A percentile compares a stretch with the other conserved stretches of the same genome.
These are phyloP conservation scores for Chiloscyllium punctatum DNA, from an alignment of 2,797 vertebrate genomes.

Conservation along the genomic window DNA sequence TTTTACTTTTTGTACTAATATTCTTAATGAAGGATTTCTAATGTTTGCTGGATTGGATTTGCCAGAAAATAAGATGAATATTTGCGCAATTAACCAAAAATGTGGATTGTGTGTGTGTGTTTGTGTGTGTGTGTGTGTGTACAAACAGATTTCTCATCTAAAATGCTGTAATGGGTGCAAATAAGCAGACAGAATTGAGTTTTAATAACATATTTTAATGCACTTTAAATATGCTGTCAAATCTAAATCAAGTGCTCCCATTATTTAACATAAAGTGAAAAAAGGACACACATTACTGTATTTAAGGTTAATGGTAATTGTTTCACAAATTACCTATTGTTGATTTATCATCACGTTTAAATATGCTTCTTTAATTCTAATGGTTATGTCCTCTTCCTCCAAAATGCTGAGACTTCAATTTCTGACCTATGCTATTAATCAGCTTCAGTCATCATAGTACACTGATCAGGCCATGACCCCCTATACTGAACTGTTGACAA, in stretches of 20 bases:
- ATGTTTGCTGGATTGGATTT: background rate
- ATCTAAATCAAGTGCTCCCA: conserved; percentile 1
- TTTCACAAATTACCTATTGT: background rate
- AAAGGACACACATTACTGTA: background rate
- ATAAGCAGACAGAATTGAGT: background rate
- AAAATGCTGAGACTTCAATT: background rate
- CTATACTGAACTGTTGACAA: background rate
- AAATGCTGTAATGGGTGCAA: background rate
- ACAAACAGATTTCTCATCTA: background rate
- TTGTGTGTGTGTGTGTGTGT: too few species aligned
- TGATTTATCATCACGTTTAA: background rate
- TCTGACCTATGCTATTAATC: background rate
- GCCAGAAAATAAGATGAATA: background rate
- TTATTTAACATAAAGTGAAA: background rate
- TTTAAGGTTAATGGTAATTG: background rate
- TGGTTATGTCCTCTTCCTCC: background rate
- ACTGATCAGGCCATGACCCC: background rate
- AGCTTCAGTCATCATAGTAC: background rate
- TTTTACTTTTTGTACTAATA: too few species aligned
- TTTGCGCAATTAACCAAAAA: background rate
- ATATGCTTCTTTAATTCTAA: background rate
- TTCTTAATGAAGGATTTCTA: background rate
- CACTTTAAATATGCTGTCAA: background rate
- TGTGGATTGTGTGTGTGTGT: too few species aligned
- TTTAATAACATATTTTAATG: background rate